Evolutionary conservation across 2,113 vertebrate species (phyloP).

Genomic region (Aegithalos caudatus): DNA sequence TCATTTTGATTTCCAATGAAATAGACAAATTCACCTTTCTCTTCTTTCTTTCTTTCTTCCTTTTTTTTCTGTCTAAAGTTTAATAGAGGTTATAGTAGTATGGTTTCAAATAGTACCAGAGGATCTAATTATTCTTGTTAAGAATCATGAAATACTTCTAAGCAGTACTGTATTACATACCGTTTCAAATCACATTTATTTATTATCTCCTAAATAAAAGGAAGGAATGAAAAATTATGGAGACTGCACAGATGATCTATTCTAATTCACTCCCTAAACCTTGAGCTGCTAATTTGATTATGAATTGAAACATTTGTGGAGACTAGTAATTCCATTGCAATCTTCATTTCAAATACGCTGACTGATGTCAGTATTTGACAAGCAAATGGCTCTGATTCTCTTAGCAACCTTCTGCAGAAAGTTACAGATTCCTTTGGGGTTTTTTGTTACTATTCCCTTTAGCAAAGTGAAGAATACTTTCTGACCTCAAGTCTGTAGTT

Average conservation of each 20-base stretch:
- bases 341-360: neutral
- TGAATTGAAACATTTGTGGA: conserved; percentile 35
- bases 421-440: neutral
- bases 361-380: too few relatives aligned
- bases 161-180: conserved; percentile 28
- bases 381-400: neutral
- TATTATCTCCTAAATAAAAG: conserved; percentile 57
- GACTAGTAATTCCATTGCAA: neutral
- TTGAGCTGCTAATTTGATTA: conserved; percentile 50
- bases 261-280: conserved; percentile 24
- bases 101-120: conserved; percentile 45
- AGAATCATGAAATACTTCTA: conserved; percentile 31
- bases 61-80: neutral
- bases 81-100: conserved; percentile 7
- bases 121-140: conserved; percentile 60
- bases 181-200: conserved; percentile 56
- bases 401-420: neutral
- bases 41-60: neutral
- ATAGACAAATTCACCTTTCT: conserved; percentile 36
- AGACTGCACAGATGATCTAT: neutral
- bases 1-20: conserved; percentile 22
- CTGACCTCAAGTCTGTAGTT: neutral
- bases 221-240: neutral
- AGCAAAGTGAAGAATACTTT: neutral
- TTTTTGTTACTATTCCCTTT: neutral